Conservation (phyloP, 2,797 vertebrate species). For the Lycodopsis pacificus region DNA sequence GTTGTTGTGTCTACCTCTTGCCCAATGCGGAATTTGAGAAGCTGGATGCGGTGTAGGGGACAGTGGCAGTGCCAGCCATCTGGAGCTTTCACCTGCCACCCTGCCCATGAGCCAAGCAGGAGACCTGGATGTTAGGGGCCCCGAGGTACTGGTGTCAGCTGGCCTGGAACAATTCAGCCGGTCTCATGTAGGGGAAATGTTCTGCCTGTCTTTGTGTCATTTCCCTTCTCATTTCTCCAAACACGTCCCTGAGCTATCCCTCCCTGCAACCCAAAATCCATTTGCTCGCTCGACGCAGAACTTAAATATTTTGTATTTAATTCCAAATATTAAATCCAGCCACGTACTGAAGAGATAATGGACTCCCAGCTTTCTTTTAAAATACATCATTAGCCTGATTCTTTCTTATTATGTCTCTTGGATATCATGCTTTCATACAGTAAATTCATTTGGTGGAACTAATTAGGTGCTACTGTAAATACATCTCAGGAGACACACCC, state of each 20-base stretch:
- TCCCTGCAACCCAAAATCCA: background rate
- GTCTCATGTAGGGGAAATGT: slow-evolving; percentile 34
- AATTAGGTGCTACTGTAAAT: background rate
- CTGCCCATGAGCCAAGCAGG: slow-evolving; percentile 42
- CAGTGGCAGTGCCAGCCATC: slow-evolving; percentile 50
- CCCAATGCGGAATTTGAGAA: slow-evolving; percentile 58
- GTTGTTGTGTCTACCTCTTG: slow-evolving; percentile 58
- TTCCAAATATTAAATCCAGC: background rate
- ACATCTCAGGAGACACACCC: background rate
- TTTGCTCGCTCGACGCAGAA: background rate
- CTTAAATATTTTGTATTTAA: background rate
- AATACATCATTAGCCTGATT: background rate
- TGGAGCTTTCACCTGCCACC: slow-evolving; percentile 56
- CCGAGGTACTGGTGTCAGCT: slow-evolving; percentile 30
- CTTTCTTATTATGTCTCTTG: background rate
- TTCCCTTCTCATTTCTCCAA: background rate
- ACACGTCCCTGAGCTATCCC: background rate
- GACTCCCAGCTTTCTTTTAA: background rate
- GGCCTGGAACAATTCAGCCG: slow-evolving; percentile 34
- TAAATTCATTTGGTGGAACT: background rate
- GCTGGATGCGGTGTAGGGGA: slow-evolving; percentile 43
- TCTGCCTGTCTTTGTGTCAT: background rate
- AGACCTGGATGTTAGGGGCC: slow-evolving; percentile 30
- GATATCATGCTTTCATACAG: background rate
- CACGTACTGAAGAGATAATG: background rate